These are phyloP conservation scores for Pogonognathellus flavescens DNA, from an alignment of 1,140 invertebrate species.

Conservation along the genomic window DNA sequence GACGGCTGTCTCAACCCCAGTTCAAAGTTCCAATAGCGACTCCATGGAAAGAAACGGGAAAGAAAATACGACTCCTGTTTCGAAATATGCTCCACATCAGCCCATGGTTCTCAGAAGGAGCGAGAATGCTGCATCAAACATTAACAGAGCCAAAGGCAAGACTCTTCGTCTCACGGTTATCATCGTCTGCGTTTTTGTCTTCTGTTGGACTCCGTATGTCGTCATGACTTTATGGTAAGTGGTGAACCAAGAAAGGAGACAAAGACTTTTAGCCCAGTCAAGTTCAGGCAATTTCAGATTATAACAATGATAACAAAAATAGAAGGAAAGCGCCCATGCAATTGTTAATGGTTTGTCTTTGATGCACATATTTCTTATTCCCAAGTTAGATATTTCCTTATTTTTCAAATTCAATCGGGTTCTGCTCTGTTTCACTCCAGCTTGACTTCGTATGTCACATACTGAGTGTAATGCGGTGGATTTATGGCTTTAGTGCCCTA, in stretches of 20 bases:
- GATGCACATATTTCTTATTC: too few species aligned
- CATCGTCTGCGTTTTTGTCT: constrained; percentile 84
- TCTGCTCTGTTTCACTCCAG: too few species aligned
- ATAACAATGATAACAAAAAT: too few species aligned
- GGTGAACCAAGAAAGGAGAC: not conserved
- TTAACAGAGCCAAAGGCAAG: constrained; percentile 78
- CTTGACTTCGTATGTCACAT: too few species aligned
- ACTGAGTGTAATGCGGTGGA: too few species aligned
- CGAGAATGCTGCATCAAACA: constrained; percentile 75
- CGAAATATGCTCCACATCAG: not conserved
- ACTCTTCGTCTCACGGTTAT: constrained; percentile 86
- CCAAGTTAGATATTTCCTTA: too few species aligned
- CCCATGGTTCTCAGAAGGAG: constrained; percentile 72
- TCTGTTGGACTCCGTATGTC: constrained; percentile 87
- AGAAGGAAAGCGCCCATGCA: too few species aligned
- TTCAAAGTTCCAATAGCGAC: not conserved
- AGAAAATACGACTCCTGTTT: not conserved
- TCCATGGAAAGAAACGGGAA: not conserved
- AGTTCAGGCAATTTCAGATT: too few species aligned
- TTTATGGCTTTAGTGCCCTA: too few species aligned
- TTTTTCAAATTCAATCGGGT: too few species aligned
- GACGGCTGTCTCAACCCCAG: not conserved
- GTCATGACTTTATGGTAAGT: constrained; percentile 80
- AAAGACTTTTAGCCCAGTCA: too few species aligned
- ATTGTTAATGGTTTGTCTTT: too few species aligned